These are phyloP conservation scores for Teleogryllus occipitalis DNA, from an alignment of 1,140 invertebrate genomes.

Conservation along the genomic window DNA sequence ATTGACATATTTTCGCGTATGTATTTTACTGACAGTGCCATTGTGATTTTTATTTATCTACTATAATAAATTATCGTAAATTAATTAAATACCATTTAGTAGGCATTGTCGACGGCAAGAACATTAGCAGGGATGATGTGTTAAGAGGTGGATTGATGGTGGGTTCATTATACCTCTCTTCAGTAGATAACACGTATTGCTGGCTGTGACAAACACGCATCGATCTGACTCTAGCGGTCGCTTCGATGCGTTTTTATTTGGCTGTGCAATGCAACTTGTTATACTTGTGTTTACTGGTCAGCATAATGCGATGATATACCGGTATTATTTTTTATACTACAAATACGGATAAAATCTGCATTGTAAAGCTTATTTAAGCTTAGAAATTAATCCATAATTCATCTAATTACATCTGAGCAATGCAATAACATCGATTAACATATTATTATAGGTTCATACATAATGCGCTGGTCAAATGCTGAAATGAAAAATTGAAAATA, in stretches of 20 bases:
- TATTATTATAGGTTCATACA: background rate
- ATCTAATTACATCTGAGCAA: background rate
- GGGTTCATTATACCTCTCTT: no score
- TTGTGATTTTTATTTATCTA: no score
- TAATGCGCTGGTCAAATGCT: background rate
- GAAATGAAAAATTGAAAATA: background rate
- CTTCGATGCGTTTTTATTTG: background rate
- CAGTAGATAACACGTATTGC: no score
- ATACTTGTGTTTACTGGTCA: background rate
- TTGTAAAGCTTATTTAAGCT: slow-evolving; percentile 1
- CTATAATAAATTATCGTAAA: no score
- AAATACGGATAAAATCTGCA: background rate
- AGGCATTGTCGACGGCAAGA: no score
- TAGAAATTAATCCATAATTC: background rate
- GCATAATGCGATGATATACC: background rate
- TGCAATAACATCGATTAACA: background rate
- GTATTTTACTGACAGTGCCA: no score
- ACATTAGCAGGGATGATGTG: no score
- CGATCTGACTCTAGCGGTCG: no score
- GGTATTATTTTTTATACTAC: background rate
- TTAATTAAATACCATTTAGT: no score
- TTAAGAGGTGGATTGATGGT: no score
- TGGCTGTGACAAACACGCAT: no score
- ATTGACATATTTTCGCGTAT: no score
- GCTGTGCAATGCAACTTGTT: background rate